Conservation (phyloP, 2,888 invertebrate species). For the Kryphioiulus occultus region DNA sequence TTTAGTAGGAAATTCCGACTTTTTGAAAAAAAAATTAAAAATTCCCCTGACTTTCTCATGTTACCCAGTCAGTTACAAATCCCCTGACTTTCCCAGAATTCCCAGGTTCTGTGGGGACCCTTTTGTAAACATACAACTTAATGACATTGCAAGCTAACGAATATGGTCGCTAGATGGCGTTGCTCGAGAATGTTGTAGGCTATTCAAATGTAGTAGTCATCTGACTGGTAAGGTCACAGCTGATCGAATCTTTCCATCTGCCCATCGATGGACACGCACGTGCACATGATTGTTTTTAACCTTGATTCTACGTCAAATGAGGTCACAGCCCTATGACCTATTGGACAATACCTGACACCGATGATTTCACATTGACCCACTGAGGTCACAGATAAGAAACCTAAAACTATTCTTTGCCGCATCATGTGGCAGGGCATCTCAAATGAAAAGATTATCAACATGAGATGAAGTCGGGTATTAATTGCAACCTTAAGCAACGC, state of each 20-base stretch:
- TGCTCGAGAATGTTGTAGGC: no score
- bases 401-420: neutral
- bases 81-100: no score
- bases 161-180: no score
- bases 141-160: no score
- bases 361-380: neutral
- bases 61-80: no score
- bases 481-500: neutral
- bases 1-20: no score
- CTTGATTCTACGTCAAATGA: neutral
- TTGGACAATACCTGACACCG: neutral
- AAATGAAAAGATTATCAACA: neutral
- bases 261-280: neutral
- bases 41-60: no score
- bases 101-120: no score
- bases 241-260: neutral
- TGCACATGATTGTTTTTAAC: neutral
- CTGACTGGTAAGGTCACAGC: no score
- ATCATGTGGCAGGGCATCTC: neutral
- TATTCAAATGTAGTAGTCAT: no score
- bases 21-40: no score
- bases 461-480: neutral
- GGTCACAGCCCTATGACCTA: constrained; percentile 5
- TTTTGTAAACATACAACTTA: no score
- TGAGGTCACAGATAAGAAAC: neutral